phyloP scores from a whole-genome alignment of 2,888 invertebrate genomes.

The Octonoba sinensis region DNA sequence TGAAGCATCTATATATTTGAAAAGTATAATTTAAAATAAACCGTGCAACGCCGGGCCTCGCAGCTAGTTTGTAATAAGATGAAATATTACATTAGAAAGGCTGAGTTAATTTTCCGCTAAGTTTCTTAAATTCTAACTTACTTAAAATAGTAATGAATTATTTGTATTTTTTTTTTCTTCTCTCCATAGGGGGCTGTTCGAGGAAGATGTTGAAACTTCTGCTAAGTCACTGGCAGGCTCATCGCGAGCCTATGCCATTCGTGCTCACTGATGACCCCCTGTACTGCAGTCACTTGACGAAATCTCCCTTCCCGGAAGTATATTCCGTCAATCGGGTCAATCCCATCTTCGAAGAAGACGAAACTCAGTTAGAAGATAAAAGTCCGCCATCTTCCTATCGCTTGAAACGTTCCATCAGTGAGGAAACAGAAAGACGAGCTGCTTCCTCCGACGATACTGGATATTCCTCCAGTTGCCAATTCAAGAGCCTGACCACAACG shows the following conservation, averaged over 20 bases:
- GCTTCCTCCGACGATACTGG: slow-evolving; percentile 59
- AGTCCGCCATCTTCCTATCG: slow-evolving; percentile 3
- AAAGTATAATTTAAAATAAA: too few species aligned
- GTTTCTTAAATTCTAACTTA: too few species aligned
- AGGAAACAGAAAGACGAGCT: slow-evolving; percentile 27
- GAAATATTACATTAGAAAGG: too few species aligned
- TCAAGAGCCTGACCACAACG: slow-evolving; percentile 31
- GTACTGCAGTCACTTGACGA: slow-evolving; percentile 54
- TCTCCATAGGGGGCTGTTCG: slow-evolving; percentile 21
- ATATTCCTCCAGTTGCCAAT: slow-evolving; percentile 42
- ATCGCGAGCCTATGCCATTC: slow-evolving; percentile 55
- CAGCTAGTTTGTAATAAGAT: too few species aligned
- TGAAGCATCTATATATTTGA: too few species aligned
- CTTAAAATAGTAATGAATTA: too few species aligned
- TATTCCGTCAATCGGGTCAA: slow-evolving; percentile 61
- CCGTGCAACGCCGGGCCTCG: too few species aligned
- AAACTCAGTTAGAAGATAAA: not conserved
- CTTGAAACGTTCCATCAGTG: slow-evolving; percentile 42
- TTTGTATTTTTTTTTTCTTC: slow-evolving; percentile 1
- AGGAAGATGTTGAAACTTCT: slow-evolving; percentile 52
- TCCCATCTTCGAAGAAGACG: slow-evolving; percentile 58
- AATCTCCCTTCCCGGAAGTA: slow-evolving; percentile 50
- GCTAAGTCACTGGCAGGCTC: slow-evolving; percentile 57
- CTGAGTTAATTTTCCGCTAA: too few species aligned
- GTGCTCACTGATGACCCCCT: slow-evolving; percentile 61